Evolutionary conservation across 2,113 vertebrate species (phyloP), one percentile per base, ranked within the genome.

Genomic region (Pachyramphus minor): DNA sequence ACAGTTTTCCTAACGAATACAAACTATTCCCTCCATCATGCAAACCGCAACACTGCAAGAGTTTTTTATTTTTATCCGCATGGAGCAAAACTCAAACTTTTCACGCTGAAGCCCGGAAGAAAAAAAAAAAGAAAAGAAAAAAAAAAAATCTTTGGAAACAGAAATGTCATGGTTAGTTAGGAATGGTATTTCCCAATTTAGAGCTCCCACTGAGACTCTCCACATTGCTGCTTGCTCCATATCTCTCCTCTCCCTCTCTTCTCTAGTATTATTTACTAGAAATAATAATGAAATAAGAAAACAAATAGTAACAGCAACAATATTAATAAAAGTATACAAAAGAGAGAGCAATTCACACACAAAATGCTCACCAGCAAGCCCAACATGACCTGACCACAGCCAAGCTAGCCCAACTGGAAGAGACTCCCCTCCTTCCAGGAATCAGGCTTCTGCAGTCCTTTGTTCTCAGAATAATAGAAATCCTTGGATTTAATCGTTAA

Each of bases 401-500:
- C 59, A 62, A 27, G 35, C 23, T 39, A 60, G 11, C 24, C 11
- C 11, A 6, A 12, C n/a, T 52, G 50, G 50, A 14, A 52, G n/a
- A 59, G n/a, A 16, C 56, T 58, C 56, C n/a, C 14, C 24, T 59
- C 50, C 50, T 52, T 52, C 50, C 50, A 28, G 25, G 25, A 27
- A 16, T 52, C 82, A 89, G 39, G 30, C 22, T 93, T 80, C 74
- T 87, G 30, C 42, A 91, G 79, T 39, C 33, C 22, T 81, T 86
- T 59, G 22, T 35, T 37, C 52, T 53, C 24, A 55, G 49, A 87
- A 80, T 75, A 82, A 86, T 12, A 68, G 14, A 95, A 95, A 90
- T 52, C 67, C 82, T 80, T 95, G 81, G 67, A 33, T 92, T 90
- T 95, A 63, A 79, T 55, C 52, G 39, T 59, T 93, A 75, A 90